Evolutionary conservation across 2,113 vertebrate species (phyloP).

Genomic region (Puma concolor): DNA sequence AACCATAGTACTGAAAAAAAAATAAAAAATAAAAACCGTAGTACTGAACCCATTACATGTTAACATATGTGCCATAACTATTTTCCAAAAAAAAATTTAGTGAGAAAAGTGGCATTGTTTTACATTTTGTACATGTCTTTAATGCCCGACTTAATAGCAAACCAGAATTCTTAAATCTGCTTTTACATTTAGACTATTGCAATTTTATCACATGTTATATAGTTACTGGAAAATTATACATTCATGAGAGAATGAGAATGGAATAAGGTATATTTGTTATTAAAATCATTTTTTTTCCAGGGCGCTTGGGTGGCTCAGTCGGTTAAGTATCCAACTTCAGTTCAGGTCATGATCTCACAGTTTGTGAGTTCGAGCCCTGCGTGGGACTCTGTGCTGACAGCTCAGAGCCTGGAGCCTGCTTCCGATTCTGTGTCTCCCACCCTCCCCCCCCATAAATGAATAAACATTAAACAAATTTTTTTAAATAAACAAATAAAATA

Average conservation of each 20-base stretch:
- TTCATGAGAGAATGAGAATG: not conserved
- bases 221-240: not conserved
- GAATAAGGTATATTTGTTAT: not conserved
- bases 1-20: not conserved
- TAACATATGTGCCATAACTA: not conserved
- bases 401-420: too few relatives aligned
- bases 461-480: too few relatives aligned
- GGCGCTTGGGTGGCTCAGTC: too few relatives aligned
- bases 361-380: too few relatives aligned
- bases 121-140: not conserved
- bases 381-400: too few relatives aligned
- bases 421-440: too few relatives aligned
- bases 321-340: too few relatives aligned
- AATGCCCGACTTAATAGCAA: not conserved
- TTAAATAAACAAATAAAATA: too few relatives aligned
- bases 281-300: not conserved
- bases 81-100: not conserved
- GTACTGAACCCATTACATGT: not conserved
- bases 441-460: too few relatives aligned
- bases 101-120: not conserved
- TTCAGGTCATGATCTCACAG: too few relatives aligned
- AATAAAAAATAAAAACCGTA: not conserved
- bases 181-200: not conserved
- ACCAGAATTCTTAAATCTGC: not conserved
- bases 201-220: not conserved